Conservation (phyloP, 2,888 invertebrate genomes). For the Fragum sueziense region DNA sequence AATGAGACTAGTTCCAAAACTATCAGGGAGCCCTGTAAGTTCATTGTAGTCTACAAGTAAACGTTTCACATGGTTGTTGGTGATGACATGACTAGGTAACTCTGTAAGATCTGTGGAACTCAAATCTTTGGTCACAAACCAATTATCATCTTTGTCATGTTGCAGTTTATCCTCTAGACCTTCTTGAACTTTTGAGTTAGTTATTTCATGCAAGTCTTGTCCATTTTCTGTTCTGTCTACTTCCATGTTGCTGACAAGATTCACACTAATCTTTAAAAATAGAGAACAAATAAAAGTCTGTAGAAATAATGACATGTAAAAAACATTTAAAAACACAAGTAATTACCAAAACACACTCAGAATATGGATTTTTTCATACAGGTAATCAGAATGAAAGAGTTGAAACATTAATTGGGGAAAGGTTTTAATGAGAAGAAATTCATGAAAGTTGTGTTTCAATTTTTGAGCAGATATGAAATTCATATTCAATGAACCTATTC, state of each 20-base stretch:
- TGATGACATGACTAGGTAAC: slow-evolving; percentile 60
- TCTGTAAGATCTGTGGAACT: slow-evolving; percentile 53
- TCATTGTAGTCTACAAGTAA: slow-evolving; percentile 71
- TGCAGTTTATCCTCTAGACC: neutral
- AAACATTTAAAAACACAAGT: too few species aligned
- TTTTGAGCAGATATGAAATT: too few species aligned
- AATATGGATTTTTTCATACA: too few species aligned
- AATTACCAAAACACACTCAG: too few species aligned
- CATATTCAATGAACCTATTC: too few species aligned
- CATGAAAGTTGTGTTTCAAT: too few species aligned
- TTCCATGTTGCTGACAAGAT: neutral
- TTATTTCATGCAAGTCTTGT: neutral
- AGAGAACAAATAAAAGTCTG: neutral
- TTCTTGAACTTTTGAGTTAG: neutral
- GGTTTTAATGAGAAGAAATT: too few species aligned
- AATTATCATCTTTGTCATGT: neutral
- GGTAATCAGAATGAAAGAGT: too few species aligned
- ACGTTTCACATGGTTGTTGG: slow-evolving; percentile 44
- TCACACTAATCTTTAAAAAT: neutral
- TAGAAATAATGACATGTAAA: neutral
- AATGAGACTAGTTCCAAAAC: slow-evolving; percentile 55
- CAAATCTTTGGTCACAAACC: slow-evolving; percentile 41
- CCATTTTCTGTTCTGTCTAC: neutral
- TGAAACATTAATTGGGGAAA: too few species aligned
- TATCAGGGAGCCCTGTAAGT: slow-evolving; percentile 64